Evolutionary conservation across 2,888 invertebrate species (phyloP).

Genomic region (Syrphus vitripennis): DNA sequence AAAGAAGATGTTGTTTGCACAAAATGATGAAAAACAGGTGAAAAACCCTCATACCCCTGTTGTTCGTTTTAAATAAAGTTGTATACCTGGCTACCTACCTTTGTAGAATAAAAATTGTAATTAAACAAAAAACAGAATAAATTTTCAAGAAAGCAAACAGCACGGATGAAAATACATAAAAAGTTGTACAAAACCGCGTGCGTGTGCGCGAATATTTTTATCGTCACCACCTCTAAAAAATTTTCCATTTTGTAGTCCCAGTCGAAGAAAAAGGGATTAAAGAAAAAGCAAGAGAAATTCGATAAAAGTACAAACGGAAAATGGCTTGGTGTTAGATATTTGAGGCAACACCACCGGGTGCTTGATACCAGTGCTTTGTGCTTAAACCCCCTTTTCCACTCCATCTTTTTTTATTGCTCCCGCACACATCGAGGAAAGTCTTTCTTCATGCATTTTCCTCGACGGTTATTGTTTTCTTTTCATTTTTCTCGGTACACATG

Average conservation of each 20-base stretch:
- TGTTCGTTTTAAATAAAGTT: background rate
- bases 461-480: conserved; percentile 49
- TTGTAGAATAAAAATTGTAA: background rate
- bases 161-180: background rate
- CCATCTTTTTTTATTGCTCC: background rate
- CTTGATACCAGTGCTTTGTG: background rate
- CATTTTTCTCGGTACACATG: conserved; percentile 18
- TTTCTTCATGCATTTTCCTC: conserved; percentile 26
- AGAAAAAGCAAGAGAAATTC: background rate
- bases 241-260: background rate
- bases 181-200: conserved; percentile 46
- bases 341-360: background rate
- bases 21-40: background rate
- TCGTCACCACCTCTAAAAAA: conserved; percentile 63
- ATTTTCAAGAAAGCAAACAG: conserved; percentile 10
- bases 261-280: background rate
- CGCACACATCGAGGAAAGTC: background rate
- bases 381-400: background rate
- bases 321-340: conserved; percentile 1
- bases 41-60: background rate
- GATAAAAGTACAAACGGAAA: conserved; percentile 31
- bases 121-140: background rate
- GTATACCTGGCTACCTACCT: no score
- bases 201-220: conserved; percentile 67
- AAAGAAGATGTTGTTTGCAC: background rate